Evolutionary conservation across 1,140 invertebrate species (phyloP).

Genomic region (Chionoecetes opilio): DNA sequence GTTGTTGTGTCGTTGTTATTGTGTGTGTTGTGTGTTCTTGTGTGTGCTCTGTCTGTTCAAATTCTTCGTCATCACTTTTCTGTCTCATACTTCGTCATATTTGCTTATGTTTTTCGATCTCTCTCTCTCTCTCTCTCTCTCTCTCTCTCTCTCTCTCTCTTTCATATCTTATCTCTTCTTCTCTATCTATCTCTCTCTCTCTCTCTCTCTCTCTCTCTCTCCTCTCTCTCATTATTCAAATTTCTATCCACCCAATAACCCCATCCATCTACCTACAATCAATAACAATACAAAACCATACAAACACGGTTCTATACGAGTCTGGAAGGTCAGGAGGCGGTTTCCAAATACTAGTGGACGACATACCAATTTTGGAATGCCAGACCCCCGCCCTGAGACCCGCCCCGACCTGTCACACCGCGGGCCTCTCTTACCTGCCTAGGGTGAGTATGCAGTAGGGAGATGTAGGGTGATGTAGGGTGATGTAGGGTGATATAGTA

Average conservation of each 20-base stretch:
- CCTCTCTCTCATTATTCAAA: background rate
- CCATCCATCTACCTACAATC: too few species aligned
- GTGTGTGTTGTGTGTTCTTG: background rate
- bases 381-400: conserved; percentile 45
- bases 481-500: background rate
- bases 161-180: background rate
- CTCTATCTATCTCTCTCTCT: background rate
- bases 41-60: too few species aligned
- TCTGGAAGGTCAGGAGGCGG: conserved; percentile 60
- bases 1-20: background rate
- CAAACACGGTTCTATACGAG: conserved; percentile 70
- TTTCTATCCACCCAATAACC: background rate
- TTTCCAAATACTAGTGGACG: conserved; percentile 70
- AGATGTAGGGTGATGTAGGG: background rate
- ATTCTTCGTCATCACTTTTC: too few species aligned
- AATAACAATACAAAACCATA: background rate
- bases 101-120: too few species aligned
- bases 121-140: too few species aligned
- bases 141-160: too few species aligned
- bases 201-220: background rate
- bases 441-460: conserved; percentile 44
- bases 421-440: conserved; percentile 56
- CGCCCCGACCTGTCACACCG: conserved; percentile 61
- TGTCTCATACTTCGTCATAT: too few species aligned
- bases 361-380: conserved; percentile 67